A percentile compares a stretch with the other conserved stretches of the same genome.
Conservation (phyloP, 2,888 invertebrate species). For the Boloria euphrosyne region DNA sequence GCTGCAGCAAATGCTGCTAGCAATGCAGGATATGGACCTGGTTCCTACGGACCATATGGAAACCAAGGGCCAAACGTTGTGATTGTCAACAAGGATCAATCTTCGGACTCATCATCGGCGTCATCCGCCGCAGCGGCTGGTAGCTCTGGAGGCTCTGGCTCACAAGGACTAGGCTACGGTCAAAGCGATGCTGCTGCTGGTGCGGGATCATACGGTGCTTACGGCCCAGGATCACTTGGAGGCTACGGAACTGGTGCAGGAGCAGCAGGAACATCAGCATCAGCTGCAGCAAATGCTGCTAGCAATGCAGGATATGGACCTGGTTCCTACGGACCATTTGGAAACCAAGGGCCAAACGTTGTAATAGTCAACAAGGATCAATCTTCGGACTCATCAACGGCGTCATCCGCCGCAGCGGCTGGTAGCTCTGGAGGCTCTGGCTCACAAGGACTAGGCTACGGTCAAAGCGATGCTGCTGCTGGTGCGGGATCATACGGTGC, state of each 20-base stretch:
- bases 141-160: not conserved
- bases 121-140: not conserved
- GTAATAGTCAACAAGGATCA: conserved; percentile 31
- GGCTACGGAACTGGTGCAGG: not conserved
- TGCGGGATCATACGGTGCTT: too few species aligned
- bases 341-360: conserved; percentile 19
- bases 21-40: not conserved
- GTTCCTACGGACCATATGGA: not conserved
- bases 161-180: not conserved
- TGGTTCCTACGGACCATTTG: not conserved
- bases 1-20: too few species aligned
- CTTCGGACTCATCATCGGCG: not conserved
- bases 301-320: not conserved
- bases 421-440: not conserved
- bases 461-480: too few species aligned
- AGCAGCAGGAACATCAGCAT: not conserved
- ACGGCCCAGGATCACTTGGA: not conserved
- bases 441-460: not conserved
- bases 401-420: not conserved
- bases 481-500: not conserved
- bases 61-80: conserved; percentile 16
- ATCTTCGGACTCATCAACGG: not conserved
- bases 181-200: too few species aligned
- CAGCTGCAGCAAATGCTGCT: conserved; percentile 3
- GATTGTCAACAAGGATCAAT: conserved; percentile 28